Evolutionary conservation across 2,797 vertebrate genomes (phyloP).

Genomic region (Darevskia mixta): DNA sequence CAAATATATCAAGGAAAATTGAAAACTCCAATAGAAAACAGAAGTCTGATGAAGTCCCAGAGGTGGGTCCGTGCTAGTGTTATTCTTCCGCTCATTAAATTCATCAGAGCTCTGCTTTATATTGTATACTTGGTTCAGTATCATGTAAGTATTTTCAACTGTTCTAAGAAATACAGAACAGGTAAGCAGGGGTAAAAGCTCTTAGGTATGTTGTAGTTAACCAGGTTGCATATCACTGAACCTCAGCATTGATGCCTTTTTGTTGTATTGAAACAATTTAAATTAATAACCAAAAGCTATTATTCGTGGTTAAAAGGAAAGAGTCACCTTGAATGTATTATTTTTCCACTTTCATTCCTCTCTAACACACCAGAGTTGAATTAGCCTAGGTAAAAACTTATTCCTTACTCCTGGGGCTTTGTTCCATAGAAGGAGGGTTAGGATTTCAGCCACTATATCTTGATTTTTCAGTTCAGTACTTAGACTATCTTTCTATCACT

Average conservation of each 20-base stretch:
- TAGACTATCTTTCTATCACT: no score
- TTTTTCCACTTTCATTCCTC: not conserved
- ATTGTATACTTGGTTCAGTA: not conserved
- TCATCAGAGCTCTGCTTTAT: not conserved
- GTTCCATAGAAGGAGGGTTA: no score
- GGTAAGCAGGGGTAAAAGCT: not conserved
- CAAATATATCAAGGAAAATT: not conserved
- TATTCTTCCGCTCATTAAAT: not conserved
- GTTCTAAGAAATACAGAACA: rapidly evolving
- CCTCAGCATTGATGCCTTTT: not conserved
- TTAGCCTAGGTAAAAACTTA: not conserved
- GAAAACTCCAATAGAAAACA: not conserved
- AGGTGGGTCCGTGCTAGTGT: not conserved
- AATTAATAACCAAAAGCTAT: not conserved
- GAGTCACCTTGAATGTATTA: not conserved
- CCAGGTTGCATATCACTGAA: not conserved
- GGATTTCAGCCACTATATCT: no score
- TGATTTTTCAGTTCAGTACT: no score
- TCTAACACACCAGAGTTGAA: not conserved
- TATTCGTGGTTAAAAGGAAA: not conserved
- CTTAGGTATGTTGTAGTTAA: not conserved
- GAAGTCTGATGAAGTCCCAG: not conserved
- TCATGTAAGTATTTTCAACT: not conserved
- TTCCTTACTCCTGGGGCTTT: not conserved
- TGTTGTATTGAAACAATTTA: not conserved